A percentile compares a stretch with the other conserved stretches of the same genome.
These are phyloP conservation scores for Hemibagrus guttatus DNA, from an alignment of 2,797 vertebrate genomes.

Conservation along the genomic window DNA sequence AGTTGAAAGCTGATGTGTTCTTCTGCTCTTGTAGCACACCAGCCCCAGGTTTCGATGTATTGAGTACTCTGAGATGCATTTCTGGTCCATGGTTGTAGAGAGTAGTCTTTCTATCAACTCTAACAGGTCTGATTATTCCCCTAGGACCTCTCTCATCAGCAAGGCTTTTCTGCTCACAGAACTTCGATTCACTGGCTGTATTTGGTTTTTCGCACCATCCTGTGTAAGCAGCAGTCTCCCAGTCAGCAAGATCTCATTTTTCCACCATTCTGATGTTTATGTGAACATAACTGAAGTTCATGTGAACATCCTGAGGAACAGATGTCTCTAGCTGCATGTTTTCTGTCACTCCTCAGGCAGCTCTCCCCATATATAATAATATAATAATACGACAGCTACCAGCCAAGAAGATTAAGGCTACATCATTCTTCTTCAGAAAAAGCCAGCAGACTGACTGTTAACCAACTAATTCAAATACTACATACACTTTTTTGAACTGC, in stretches of 20 bases:
- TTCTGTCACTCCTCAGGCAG: too few relatives aligned
- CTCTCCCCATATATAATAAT: too few relatives aligned
- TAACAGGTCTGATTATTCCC: not conserved
- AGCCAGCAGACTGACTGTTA: not conserved
- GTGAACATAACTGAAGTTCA: not conserved
- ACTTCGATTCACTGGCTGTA: not conserved
- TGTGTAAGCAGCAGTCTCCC: not conserved
- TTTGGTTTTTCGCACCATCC: not conserved
- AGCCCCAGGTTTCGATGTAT: not conserved
- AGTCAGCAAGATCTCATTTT: not conserved
- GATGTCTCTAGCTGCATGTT: not conserved
- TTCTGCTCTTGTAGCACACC: not conserved
- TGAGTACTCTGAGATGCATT: not conserved
- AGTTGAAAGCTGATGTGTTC: not conserved
- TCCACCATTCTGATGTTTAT: not conserved
- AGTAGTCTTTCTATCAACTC: not conserved
- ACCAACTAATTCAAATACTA: too few relatives aligned
- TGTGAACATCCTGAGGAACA: not conserved
- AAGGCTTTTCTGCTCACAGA: not conserved
- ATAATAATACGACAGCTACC: not conserved
- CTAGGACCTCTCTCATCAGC: not conserved
- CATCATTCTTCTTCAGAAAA: not conserved
- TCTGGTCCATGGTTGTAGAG: not conserved
- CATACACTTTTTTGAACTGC: conserved; percentile 1
- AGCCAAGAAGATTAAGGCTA: not conserved